These are phyloP conservation scores for Alexandromys fortis DNA, from an alignment of 2,113 vertebrate genomes.

Conservation along the genomic window DNA sequence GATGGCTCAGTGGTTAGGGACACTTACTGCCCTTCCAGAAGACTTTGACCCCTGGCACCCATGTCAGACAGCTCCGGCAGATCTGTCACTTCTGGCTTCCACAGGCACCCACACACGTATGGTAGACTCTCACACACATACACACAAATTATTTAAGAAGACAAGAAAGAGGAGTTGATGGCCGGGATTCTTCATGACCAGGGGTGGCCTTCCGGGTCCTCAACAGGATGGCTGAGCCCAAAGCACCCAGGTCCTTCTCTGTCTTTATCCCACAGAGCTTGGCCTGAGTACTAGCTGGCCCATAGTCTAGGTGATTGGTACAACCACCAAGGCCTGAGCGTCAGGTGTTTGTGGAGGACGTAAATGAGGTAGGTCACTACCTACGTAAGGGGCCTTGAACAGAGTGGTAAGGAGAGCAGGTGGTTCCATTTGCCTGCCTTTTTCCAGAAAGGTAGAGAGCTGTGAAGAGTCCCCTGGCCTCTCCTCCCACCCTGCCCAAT, in stretches of 20 bases:
- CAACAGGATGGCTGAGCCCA: not conserved
- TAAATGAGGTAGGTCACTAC: not conserved
- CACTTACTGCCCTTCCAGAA: not conserved
- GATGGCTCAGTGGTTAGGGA: not conserved
- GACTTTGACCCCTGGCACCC: not conserved
- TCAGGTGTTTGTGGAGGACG: not conserved
- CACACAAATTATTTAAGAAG: not conserved
- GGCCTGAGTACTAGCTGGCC: not conserved
- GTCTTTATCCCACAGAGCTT: not conserved
- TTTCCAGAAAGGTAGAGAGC: not conserved
- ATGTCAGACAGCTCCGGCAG: not conserved
- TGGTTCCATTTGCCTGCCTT: not conserved
- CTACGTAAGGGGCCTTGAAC: not conserved
- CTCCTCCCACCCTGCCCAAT: not conserved
- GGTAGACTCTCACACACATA: not conserved
- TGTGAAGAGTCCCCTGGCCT: rapidly evolving
- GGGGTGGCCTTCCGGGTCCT: not conserved
- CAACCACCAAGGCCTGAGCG: not conserved
- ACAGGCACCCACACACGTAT: not conserved
- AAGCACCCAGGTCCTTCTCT: not conserved
- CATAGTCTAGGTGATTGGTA: not conserved
- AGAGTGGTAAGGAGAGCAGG: not conserved
- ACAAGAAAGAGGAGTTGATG: not conserved
- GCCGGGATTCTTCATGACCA: not conserved
- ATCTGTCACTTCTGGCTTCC: not conserved